Evolutionary conservation across 2,888 invertebrate genomes (phyloP).

Genomic region (Tachina grossa): DNA sequence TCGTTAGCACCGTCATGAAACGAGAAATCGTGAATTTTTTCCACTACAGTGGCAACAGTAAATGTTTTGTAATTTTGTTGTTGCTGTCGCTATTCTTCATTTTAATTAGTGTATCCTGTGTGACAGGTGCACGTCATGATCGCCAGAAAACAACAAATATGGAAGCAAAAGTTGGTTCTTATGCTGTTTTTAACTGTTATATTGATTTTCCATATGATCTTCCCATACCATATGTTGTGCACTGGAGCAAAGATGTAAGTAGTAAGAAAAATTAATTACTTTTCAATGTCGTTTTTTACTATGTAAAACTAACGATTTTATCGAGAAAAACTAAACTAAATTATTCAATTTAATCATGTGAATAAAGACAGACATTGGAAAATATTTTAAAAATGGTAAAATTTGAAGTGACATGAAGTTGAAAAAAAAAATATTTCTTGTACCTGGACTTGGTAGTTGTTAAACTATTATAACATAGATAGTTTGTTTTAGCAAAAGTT

Average conservation of each 20-base stretch:
- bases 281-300: not conserved
- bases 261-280: not conserved
- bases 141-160: constrained; percentile 78
- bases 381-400: too few relatives aligned
- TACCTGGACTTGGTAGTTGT: too few relatives aligned
- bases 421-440: too few relatives aligned
- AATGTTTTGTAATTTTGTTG: constrained; percentile 40
- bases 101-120: constrained; percentile 82
- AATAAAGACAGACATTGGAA: too few relatives aligned
- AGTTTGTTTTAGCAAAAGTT: too few relatives aligned
- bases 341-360: too few relatives aligned
- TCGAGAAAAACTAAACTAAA: too few relatives aligned
- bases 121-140: constrained; percentile 76
- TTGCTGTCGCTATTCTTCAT: constrained; percentile 73
- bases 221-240: constrained; percentile 92
- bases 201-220: constrained; percentile 94
- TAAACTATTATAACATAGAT: too few relatives aligned
- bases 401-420: too few relatives aligned
- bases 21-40: constrained; percentile 51
- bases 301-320: not conserved
- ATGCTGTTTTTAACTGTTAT: constrained; percentile 83
- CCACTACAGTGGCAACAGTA: constrained; percentile 41
- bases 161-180: constrained; percentile 83
- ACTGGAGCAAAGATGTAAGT: constrained; percentile 95
- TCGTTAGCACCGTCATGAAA: constrained; percentile 37